phyloP scores from a whole-genome alignment of 2,888 invertebrate genomes.

The Sturmia bella region DNA sequence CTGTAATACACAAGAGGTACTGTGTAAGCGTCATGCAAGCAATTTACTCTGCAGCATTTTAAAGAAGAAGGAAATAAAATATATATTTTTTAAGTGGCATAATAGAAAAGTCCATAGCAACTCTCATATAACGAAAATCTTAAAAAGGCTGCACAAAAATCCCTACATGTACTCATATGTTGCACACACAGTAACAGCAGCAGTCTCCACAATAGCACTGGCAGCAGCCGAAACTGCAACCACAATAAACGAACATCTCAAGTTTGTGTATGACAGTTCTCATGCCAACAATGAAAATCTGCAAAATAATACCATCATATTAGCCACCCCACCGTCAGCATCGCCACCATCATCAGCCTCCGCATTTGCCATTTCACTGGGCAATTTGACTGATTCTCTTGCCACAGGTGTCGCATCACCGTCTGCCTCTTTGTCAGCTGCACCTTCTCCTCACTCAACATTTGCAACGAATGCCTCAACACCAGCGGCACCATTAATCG shows the following conservation, averaged over 20 bases:
- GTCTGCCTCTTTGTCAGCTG: constrained; percentile 13
- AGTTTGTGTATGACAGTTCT: constrained; percentile 50
- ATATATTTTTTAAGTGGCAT: neutral
- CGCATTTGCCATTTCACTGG: constrained; percentile 21
- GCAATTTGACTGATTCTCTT: constrained; percentile 15
- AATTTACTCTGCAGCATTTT: constrained; percentile 6
- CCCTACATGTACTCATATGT: constrained; percentile 63
- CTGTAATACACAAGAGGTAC: neutral
- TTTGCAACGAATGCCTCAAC: constrained; percentile 28
- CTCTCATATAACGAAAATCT: constrained; percentile 12
- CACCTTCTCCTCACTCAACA: constrained; percentile 46
- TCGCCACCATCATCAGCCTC: constrained; percentile 8
- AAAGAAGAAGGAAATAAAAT: neutral
- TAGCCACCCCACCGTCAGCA: constrained; percentile 28
- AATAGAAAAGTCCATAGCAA: neutral
- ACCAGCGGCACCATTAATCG: constrained; percentile 22
- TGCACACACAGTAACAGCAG: constrained; percentile 59
- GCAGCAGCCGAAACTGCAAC: constrained; percentile 48
- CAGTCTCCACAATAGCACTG: constrained; percentile 50
- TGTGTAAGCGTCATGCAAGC: neutral
- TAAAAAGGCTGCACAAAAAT: constrained; percentile 3
- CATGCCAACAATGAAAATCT: constrained; percentile 53
- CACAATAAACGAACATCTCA: constrained; percentile 36
- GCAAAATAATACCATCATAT: constrained; percentile 55
- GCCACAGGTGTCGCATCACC: constrained; percentile 4